Conservation (phyloP, 2,888 invertebrate species). For the Hypselothyrea guttata region DNA sequence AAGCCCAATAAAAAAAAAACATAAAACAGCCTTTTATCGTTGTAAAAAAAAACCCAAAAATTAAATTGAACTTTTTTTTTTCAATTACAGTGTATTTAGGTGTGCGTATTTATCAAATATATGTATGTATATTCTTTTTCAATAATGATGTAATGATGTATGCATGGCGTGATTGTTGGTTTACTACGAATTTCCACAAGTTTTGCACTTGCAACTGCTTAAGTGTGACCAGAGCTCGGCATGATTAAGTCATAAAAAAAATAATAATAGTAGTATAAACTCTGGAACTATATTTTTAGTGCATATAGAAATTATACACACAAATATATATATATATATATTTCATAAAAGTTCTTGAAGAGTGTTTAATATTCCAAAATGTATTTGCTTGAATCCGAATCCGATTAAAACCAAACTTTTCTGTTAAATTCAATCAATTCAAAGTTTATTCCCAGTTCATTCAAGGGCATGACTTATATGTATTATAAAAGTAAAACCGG, state of each 20-base stretch:
- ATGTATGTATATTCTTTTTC: slow-evolving; percentile 18
- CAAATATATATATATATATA: background rate
- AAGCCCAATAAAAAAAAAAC: background rate
- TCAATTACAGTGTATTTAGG: slow-evolving; percentile 2
- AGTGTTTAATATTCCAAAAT: too few relatives aligned
- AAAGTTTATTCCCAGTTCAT: too few relatives aligned
- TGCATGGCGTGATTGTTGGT: too few relatives aligned
- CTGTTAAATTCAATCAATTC: too few relatives aligned
- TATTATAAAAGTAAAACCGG: too few relatives aligned
- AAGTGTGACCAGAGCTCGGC: slow-evolving; percentile 17
- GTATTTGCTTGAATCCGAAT: too few relatives aligned
- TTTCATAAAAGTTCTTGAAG: background rate
- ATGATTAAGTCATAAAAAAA: background rate
- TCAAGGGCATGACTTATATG: too few relatives aligned
- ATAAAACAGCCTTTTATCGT: slow-evolving; percentile 39
- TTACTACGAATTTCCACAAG: background rate
- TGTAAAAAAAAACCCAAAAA: slow-evolving; percentile 23
- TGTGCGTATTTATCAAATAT: slow-evolving; percentile 3
- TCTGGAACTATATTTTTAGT: background rate
- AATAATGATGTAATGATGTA: slow-evolving; percentile 20
- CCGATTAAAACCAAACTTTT: too few relatives aligned
- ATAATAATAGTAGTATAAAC: background rate
- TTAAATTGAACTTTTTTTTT: slow-evolving; percentile 16
- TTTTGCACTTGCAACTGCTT: slow-evolving; percentile 17
- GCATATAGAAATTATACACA: too few relatives aligned